A percentile compares a stretch with the other conserved stretches of the same genome.
These are phyloP conservation scores for Arctia plantaginis DNA, from an alignment of 2,888 invertebrate species.

Conservation along the genomic window DNA sequence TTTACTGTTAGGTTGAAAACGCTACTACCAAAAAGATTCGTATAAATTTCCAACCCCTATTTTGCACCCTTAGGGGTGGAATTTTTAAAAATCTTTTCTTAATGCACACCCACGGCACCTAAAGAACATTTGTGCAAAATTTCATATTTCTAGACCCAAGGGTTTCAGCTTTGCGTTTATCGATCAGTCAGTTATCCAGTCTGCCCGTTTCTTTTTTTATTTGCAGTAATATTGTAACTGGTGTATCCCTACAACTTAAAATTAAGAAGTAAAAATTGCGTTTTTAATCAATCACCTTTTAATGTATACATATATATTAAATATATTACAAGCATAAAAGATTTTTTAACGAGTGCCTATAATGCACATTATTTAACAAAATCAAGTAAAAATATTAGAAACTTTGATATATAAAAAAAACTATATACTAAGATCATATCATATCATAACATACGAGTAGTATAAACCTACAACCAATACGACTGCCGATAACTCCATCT, in stretches of 20 bases:
- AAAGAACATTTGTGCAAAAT: too few species aligned
- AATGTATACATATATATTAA: background rate
- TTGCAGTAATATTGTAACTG: background rate
- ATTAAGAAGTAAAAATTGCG: background rate
- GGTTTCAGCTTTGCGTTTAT: too few species aligned
- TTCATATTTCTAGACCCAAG: too few species aligned
- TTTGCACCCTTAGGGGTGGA: too few species aligned
- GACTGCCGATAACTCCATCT: background rate
- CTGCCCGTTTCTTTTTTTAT: too few species aligned
- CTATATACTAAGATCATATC: background rate
- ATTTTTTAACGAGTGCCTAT: background rate
- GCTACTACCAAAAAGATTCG: too few species aligned
- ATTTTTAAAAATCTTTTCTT: too few species aligned
- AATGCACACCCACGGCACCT: too few species aligned
- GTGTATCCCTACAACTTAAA: too few species aligned
- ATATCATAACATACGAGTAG: constrained; percentile 2
- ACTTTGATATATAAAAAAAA: background rate
- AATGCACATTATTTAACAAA: background rate
- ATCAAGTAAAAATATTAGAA: background rate
- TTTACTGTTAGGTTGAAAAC: too few species aligned
- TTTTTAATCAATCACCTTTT: background rate
- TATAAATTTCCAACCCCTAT: too few species aligned
- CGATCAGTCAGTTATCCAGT: too few species aligned
- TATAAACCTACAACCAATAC: background rate
- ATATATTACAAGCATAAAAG: background rate